Percentiles rank a stretch among this genome's conserved stretches.
Conservation (phyloP, 2,888 invertebrate genomes). For the Scrobipalpa costella region DNA sequence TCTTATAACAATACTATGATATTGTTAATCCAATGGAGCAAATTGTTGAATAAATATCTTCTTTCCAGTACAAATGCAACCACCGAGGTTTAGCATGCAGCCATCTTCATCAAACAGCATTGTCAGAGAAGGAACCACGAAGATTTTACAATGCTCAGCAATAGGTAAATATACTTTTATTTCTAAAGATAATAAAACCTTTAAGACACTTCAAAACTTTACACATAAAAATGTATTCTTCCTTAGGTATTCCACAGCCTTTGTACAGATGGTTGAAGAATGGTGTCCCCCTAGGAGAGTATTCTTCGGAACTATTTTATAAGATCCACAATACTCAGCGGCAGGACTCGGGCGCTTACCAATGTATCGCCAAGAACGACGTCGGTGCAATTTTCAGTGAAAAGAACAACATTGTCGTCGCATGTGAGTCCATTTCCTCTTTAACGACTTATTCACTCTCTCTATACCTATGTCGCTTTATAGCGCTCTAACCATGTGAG, state of each 20-base stretch:
- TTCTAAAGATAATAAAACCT: too few species aligned
- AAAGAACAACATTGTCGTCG: constrained; percentile 93
- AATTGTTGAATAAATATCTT: constrained; percentile 30
- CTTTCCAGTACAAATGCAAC: constrained; percentile 84
- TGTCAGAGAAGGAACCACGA: constrained; percentile 92
- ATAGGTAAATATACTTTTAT: constrained; percentile 84
- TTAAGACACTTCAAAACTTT: too few species aligned
- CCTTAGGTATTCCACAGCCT: constrained; percentile 93
- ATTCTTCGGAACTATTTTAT: constrained; percentile 90
- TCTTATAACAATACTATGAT: too few species aligned
- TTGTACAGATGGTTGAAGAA: constrained; percentile 96
- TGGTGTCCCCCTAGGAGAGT: constrained; percentile 88
- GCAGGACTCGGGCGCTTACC: constrained; percentile 94
- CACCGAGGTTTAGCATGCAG: constrained; percentile 92
- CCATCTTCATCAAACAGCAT: constrained; percentile 93
- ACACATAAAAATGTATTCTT: constrained; percentile 11
- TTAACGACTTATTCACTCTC: constrained; percentile 35
- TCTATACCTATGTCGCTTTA: constrained; percentile 30
- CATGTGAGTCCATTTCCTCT: constrained; percentile 87
- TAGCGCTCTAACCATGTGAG: constrained; percentile 14
- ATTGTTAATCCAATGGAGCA: not conserved
- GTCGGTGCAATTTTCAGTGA: constrained; percentile 96
- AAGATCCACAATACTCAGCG: constrained; percentile 90
- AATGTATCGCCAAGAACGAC: constrained; percentile 95
- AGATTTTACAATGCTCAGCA: constrained; percentile 96